Conservation (phyloP, 1,140 invertebrate species). For the Holcopasites calliopsidis region DNA sequence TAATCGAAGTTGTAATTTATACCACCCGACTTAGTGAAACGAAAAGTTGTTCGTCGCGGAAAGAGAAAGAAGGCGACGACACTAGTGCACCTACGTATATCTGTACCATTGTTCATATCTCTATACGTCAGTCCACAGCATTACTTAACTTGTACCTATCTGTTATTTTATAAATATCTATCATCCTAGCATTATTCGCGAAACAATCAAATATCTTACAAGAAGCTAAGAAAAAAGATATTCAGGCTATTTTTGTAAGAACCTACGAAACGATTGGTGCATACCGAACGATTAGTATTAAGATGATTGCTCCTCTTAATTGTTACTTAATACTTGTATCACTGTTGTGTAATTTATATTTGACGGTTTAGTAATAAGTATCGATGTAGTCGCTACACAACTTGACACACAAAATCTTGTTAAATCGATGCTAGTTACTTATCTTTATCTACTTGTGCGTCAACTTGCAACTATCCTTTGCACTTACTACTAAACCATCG, state of each 20-base stretch:
- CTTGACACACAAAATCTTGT: background rate
- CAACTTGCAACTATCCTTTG: background rate
- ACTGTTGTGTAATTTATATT: conserved; percentile 11
- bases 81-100: conserved; percentile 9
- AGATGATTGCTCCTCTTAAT: conserved; percentile 13
- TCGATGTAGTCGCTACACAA: background rate
- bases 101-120: background rate
- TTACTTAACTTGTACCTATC: conserved; percentile 17
- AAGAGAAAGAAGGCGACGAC: background rate
- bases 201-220: background rate
- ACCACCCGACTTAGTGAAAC: background rate
- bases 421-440: background rate
- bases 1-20: background rate
- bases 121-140: conserved; percentile 2
- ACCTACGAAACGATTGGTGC: conserved; percentile 12
- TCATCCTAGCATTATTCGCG: conserved; percentile 8
- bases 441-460: no score
- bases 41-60: background rate
- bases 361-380: background rate
- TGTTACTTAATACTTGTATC: conserved; percentile 1
- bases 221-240: background rate
- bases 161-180: conserved; percentile 36
- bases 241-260: background rate
- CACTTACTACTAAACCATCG: background rate
- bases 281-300: conserved; percentile 8